Evolutionary conservation across 1,140 invertebrate genomes (phyloP).

Genomic region (Neoseiulus cucumeris): DNA sequence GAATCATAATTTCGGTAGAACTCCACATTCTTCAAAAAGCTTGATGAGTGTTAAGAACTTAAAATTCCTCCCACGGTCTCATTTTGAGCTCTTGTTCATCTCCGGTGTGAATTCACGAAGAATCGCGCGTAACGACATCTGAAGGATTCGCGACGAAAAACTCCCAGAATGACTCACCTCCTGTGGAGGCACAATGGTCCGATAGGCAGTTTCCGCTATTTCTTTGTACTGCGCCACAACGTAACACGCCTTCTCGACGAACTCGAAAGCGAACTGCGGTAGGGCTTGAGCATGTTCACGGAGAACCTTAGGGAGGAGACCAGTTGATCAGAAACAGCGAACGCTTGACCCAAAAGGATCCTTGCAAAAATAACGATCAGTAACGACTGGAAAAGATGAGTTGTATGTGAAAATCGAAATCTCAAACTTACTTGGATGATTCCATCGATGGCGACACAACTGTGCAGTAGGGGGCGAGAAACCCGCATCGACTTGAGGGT

Average conservation of each 20-base stretch:
- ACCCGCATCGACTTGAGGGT: conserved; percentile 39
- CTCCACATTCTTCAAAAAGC: too few species aligned
- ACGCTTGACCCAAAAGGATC: neutral
- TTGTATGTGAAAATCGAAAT: neutral
- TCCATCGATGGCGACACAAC: neutral
- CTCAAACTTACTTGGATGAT: conserved; percentile 29
- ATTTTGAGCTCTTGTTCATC: too few species aligned
- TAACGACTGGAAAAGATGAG: neutral
- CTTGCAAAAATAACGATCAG: neutral
- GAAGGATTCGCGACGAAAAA: too few species aligned
- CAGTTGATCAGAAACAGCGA: neutral
- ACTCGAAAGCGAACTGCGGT: neutral
- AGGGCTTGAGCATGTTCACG: neutral
- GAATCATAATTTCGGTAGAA: too few species aligned
- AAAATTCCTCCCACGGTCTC: too few species aligned
- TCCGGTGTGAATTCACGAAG: too few species aligned
- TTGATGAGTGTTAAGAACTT: too few species aligned
- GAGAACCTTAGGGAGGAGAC: neutral
- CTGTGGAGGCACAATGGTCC: neutral
- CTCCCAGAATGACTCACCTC: neutral
- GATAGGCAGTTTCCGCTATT: neutral
- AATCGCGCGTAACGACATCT: too few species aligned
- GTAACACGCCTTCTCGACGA: conserved; percentile 2
- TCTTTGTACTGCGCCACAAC: neutral
- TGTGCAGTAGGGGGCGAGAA: conserved; percentile 41